Conservation (phyloP, 2,888 invertebrate species). For the Heteromurus nitidus region DNA sequence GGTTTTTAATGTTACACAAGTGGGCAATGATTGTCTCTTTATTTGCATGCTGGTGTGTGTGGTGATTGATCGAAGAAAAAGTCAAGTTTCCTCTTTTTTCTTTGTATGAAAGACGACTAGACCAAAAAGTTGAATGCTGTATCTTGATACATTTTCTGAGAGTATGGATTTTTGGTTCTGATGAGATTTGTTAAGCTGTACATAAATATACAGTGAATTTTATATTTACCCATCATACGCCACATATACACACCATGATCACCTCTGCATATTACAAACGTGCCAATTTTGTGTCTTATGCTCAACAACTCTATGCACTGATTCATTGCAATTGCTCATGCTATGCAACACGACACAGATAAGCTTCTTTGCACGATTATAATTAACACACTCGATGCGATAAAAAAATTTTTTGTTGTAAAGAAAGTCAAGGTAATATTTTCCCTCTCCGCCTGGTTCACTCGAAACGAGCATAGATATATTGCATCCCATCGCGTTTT, state of each 20-base stretch:
- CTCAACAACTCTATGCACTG: background rate
- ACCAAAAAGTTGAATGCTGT: no score
- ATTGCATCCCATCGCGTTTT: background rate
- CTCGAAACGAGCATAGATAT: background rate
- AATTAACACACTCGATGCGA: background rate
- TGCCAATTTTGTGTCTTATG: background rate
- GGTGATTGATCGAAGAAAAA: no score
- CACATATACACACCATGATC: background rate
- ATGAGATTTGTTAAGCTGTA: no score
- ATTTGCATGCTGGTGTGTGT: no score
- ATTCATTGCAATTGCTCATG: background rate
- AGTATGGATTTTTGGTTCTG: no score
- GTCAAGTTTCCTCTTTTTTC: slow-evolving; percentile 7
- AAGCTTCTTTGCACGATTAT: background rate
- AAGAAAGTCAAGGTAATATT: slow-evolving; percentile 23
- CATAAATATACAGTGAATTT: background rate
- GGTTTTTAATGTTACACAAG: background rate
- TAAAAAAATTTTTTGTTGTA: background rate
- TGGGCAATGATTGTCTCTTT: background rate
- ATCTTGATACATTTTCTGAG: no score
- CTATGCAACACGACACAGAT: background rate
- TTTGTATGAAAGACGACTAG: no score
- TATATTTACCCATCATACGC: background rate
- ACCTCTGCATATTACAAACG: background rate
- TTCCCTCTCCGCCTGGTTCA: background rate